Percentiles rank a stretch among this genome's conserved stretches.
These are phyloP conservation scores for Kuschelorhynchus macadamiae DNA, from an alignment of 2,888 invertebrate species.

Conservation along the genomic window DNA sequence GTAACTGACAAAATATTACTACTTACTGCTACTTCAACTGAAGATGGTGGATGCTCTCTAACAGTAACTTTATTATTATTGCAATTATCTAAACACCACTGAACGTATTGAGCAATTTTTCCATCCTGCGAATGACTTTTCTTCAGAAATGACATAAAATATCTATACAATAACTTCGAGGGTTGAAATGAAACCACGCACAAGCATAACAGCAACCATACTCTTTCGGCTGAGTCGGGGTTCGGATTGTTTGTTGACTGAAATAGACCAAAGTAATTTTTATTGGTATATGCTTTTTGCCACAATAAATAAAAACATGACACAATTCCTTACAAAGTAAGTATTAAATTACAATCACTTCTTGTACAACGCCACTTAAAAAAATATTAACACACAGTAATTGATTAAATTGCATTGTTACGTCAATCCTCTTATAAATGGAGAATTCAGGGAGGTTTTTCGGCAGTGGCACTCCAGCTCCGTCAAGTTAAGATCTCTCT, in stretches of 20 bases:
- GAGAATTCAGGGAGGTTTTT: too few species aligned
- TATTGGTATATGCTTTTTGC: neutral
- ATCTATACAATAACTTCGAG: conserved; percentile 84
- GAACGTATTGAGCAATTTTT: conserved; percentile 86
- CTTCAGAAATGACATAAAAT: conserved; percentile 82
- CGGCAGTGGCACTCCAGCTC: too few species aligned
- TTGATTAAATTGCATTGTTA: too few species aligned
- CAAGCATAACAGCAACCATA: conserved; percentile 91
- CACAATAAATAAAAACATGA: neutral
- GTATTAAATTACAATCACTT: too few species aligned
- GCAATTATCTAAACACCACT: conserved; percentile 95
- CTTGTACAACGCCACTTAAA: too few species aligned
- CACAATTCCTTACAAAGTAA: too few species aligned
- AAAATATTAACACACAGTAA: too few species aligned
- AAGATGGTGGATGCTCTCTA: conserved; percentile 88
- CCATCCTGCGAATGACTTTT: conserved; percentile 79
- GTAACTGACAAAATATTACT: too few species aligned
- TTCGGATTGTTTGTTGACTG: conserved; percentile 92
- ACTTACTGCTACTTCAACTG: conserved; percentile 92
- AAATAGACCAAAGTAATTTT: neutral
- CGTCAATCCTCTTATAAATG: too few species aligned
- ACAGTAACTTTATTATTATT: conserved; percentile 87
- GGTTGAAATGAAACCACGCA: conserved; percentile 95
- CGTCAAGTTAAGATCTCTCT: too few species aligned
- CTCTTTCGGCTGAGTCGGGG: conserved; percentile 84